A percentile compares a stretch with the other conserved stretches of the same genome.
Conservation (phyloP, 2,113 vertebrate genomes). For the Malaclemys terrapin region DNA sequence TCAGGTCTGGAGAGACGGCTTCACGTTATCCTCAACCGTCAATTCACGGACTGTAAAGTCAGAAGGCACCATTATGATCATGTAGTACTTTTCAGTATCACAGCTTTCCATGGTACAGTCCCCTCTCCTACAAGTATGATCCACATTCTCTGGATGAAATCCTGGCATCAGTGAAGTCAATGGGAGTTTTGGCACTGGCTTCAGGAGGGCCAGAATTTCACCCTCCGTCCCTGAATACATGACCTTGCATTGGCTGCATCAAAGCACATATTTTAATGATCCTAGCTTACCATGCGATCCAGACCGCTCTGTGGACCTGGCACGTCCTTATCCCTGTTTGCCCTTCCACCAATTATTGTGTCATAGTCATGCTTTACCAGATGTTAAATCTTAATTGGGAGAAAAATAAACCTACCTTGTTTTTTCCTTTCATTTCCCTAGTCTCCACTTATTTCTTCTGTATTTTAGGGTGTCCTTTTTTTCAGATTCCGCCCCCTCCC, state of each 20-base stretch:
- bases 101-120: background rate
- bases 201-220: conserved; percentile 19
- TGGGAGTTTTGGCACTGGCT: background rate
- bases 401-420: background rate
- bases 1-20: background rate
- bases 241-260: background rate
- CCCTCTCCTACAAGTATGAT: background rate
- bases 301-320: background rate
- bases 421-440: background rate
- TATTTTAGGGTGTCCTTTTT: background rate
- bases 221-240: conserved; percentile 15
- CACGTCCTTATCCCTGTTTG: background rate
- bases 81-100: background rate
- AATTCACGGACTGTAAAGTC: background rate
- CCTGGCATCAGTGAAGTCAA: background rate
- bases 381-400: background rate
- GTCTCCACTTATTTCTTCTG: background rate
- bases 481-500: background rate
- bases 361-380: background rate
- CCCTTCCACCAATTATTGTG: background rate
- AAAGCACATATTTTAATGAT: conserved; percentile 12
- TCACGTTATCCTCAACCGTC: background rate
- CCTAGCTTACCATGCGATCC: background rate
- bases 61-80: background rate
- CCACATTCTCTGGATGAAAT: background rate